phyloP scores from a whole-genome alignment of 2,888 invertebrate species.

The Ophion slaviceki region DNA sequence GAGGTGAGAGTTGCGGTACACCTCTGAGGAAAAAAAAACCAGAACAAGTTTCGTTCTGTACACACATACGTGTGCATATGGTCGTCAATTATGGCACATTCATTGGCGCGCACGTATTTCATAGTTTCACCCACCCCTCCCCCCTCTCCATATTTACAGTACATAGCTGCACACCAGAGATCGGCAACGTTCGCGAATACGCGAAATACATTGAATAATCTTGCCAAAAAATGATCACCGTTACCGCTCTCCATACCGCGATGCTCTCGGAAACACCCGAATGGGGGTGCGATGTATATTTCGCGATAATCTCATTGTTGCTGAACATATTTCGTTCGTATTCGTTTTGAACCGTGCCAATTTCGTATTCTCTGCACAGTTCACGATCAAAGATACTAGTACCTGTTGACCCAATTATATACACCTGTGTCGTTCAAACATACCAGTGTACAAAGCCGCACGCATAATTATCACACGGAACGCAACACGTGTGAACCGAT shows the following conservation, averaged over 20 bases:
- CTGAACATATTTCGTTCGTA: neutral
- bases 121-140: slow-evolving; percentile 2
- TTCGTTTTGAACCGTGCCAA: slow-evolving; percentile 4
- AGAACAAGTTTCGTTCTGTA: slow-evolving; percentile 1
- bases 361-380: neutral
- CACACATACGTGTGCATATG: slow-evolving; percentile 14
- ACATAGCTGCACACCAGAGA: slow-evolving; percentile 27
- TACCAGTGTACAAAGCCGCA: slow-evolving; percentile 46
- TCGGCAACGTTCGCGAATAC: slow-evolving; percentile 6
- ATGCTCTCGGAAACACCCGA: neutral
- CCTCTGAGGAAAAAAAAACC: slow-evolving; percentile 32
- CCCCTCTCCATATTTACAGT: slow-evolving; percentile 24
- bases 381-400: neutral
- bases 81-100: slow-evolving; percentile 54
- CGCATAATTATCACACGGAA: slow-evolving; percentile 58
- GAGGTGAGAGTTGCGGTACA: slow-evolving; percentile 8
- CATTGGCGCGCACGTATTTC: neutral
- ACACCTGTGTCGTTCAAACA: slow-evolving; percentile 51
- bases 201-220: neutral
- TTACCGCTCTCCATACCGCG: neutral
- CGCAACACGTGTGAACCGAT: slow-evolving; percentile 57
- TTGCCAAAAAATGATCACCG: neutral
- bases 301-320: neutral
- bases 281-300: neutral
- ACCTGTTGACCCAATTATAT: neutral